These are phyloP conservation scores for Helarctos malayanus DNA, from an alignment of 2,797 vertebrate genomes.

Conservation along the genomic window DNA sequence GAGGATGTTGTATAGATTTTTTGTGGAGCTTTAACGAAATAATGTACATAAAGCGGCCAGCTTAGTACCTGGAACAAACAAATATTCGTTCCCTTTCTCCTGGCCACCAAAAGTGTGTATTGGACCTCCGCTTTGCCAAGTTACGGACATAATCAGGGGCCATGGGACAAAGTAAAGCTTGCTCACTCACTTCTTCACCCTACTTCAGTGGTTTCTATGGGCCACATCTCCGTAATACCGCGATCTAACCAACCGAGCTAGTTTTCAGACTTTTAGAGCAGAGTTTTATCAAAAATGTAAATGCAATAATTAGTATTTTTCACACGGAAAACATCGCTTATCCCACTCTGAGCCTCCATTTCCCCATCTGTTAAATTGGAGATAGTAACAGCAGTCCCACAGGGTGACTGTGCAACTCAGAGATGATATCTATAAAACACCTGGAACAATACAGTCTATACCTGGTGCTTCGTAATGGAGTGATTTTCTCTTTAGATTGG, in stretches of 20 bases:
- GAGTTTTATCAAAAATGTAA: neutral
- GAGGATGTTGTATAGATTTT: neutral
- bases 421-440: neutral
- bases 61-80: neutral
- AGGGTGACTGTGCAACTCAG: neutral
- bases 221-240: neutral
- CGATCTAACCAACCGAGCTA: neutral
- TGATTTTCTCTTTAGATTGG: neutral
- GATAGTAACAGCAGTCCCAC: neutral
- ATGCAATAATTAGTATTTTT: neutral
- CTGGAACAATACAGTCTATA: neutral
- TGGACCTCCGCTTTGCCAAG: neutral
- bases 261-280: neutral
- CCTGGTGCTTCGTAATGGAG: neutral
- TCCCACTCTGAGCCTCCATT: neutral
- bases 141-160: neutral
- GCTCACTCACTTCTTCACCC: neutral
- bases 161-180: neutral
- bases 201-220: neutral
- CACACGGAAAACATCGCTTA: neutral
- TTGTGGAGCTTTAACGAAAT: neutral
- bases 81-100: neutral
- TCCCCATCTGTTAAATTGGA: neutral
- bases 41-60: neutral
- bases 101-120: neutral